Conservation (phyloP, 2,797 vertebrate genomes). For the Melanogrammus aeglefinus region DNA sequence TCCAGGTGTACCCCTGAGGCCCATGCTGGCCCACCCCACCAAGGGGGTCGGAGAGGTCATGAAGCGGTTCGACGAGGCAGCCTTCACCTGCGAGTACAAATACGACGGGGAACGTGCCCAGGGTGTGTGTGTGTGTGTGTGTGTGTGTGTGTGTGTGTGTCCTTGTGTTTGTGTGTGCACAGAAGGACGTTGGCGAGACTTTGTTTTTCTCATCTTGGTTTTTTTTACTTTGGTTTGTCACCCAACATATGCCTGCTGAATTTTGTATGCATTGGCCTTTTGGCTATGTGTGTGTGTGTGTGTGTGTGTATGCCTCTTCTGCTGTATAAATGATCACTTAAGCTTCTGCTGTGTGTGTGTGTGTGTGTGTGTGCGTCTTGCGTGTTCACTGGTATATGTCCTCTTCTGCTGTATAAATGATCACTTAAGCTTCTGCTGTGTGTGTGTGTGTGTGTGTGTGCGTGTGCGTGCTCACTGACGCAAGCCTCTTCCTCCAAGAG, state of each 20-base stretch:
- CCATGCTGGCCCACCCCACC: slow-evolving; percentile 90
- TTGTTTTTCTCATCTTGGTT: background rate
- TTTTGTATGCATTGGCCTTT: slow-evolving; percentile 47
- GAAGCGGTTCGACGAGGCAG: slow-evolving; percentile 85
- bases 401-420: slow-evolving; percentile 25
- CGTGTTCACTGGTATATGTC: too few relatives aligned
- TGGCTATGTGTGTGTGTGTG: slow-evolving; percentile 24
- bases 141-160: too few relatives aligned
- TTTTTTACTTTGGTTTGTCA: slow-evolving; percentile 36
- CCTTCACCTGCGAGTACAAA: slow-evolving; percentile 93
- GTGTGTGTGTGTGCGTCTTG: background rate
- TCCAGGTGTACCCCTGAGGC: slow-evolving; percentile 83
- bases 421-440: background rate
- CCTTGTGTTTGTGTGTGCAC: background rate
- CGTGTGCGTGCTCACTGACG: background rate
- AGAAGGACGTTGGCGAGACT: slow-evolving; percentile 25
- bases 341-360: background rate
- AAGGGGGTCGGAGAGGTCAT: slow-evolving; percentile 85
- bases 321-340: background rate
- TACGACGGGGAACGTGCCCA: slow-evolving; percentile 90
- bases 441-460: background rate
- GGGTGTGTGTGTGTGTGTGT: too few relatives aligned
- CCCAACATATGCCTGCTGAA: slow-evolving; percentile 46
- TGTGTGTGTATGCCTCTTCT: slow-evolving; percentile 38
- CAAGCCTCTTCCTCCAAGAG: slow-evolving; percentile 48